phyloP scores from a whole-genome alignment of 2,888 invertebrate genomes.

The Therioaphis trifolii region DNA sequence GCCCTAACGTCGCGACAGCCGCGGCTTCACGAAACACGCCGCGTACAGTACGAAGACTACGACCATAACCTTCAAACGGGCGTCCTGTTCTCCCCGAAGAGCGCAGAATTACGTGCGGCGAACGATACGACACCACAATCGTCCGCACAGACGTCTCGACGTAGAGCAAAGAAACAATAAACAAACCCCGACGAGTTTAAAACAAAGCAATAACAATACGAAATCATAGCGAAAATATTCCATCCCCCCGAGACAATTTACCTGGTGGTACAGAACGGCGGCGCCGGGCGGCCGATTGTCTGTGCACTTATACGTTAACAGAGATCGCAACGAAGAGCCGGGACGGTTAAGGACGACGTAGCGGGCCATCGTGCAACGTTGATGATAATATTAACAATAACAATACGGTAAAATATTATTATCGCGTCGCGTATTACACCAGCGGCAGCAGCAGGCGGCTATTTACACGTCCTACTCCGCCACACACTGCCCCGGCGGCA shows the following conservation, averaged over 20 bases:
- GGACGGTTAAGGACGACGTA: constrained; percentile 28
- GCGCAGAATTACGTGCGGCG: background rate
- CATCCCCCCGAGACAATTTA: background rate
- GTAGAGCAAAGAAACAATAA: no score
- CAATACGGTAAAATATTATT: no score
- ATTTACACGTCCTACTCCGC: background rate
- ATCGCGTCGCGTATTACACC: background rate
- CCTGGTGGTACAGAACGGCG: background rate
- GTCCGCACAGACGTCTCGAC: no score
- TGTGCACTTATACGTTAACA: background rate
- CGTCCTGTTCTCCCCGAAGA: background rate
- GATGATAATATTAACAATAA: no score
- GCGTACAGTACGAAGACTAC: background rate
- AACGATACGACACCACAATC: background rate
- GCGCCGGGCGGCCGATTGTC: background rate
- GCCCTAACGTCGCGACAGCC: background rate
- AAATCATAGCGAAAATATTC: background rate
- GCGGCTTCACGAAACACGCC: background rate
- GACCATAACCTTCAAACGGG: constrained; percentile 52
- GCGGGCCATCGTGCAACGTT: constrained; percentile 1
- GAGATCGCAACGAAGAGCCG: background rate
- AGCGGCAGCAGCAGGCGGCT: background rate
- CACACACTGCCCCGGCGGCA: background rate
- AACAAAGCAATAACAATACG: background rate
- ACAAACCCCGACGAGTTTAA: no score